phyloP scores from a whole-genome alignment of 2,797 vertebrate species.

The Hydrocynus forskahlii region DNA sequence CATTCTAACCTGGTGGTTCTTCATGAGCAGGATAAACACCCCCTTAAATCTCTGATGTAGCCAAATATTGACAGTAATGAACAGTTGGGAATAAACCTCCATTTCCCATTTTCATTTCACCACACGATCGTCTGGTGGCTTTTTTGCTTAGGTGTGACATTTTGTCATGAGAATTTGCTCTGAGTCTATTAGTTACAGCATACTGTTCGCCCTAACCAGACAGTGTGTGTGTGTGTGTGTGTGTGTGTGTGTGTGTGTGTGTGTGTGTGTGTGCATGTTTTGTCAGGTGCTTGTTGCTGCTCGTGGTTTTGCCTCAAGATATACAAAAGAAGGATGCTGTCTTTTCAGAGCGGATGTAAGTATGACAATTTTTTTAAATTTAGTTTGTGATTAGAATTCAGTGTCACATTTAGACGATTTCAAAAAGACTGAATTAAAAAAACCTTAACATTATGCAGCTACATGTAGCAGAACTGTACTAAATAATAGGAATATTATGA shows the following conservation, averaged over 20 bases:
- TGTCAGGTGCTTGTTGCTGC: conserved; percentile 72
- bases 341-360: conserved; percentile 72
- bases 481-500: not conserved
- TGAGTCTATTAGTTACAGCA: not conserved
- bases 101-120: not conserved
- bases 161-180: conserved; percentile 6
- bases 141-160: not conserved
- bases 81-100: not conserved
- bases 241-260: not conserved
- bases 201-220: not conserved
- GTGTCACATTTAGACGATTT: not conserved
- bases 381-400: not conserved
- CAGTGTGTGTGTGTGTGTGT: not conserved
- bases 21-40: not conserved
- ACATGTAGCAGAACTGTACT: not conserved
- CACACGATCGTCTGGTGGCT: not conserved
- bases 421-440: not conserved
- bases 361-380: not conserved
- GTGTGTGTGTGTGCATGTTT: conserved; percentile 23
- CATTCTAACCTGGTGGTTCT: not conserved
- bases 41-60: not conserved
- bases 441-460: not conserved
- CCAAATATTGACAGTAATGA: not conserved
- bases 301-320: conserved; percentile 63
- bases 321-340: conserved; percentile 70